A percentile compares a stretch with the other conserved stretches of the same genome.
Evolutionary conservation across 2,888 invertebrate species (phyloP).

Genomic region (Hypsopygia costalis): DNA sequence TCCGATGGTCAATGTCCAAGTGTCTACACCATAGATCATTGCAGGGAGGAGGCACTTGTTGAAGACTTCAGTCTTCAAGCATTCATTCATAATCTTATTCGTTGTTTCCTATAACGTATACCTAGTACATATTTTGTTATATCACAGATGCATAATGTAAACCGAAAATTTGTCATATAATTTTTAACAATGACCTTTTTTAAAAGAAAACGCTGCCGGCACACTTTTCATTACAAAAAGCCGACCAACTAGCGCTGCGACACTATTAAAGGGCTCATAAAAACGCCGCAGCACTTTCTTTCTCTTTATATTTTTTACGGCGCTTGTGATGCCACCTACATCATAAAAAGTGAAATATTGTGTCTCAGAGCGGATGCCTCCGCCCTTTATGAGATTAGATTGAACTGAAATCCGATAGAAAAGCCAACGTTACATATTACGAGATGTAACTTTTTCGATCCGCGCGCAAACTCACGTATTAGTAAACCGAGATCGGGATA

Average conservation of each 20-base stretch:
- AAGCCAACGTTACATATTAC: conserved; percentile 30
- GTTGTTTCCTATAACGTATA: too few species aligned
- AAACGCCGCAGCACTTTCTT: conserved; percentile 55
- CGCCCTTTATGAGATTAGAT: conserved; percentile 64
- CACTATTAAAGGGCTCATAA: conserved; percentile 62
- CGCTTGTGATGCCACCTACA: conserved; percentile 63
- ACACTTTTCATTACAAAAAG: conserved; percentile 28
- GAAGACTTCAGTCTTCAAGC: too few species aligned
- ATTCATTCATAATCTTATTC: too few species aligned
- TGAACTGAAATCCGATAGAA: conserved; percentile 66
- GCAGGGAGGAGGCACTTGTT: too few species aligned
- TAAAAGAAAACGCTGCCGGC: conserved; percentile 12
- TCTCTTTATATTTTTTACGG: conserved; percentile 67
- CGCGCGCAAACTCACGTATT: conserved; percentile 16
- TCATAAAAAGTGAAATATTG: conserved; percentile 77
- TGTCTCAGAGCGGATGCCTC: conserved; percentile 62
- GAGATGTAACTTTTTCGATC: conserved; percentile 15
- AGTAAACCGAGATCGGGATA: conserved; percentile 17
- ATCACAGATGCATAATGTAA: too few species aligned
- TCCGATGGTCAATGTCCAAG: too few species aligned
- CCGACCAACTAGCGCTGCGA: conserved; percentile 44
- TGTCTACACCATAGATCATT: too few species aligned
- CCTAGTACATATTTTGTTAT: too few species aligned
- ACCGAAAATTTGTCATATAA: too few species aligned
- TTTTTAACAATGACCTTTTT: neutral